Evolutionary conservation across 2,797 vertebrate genomes (phyloP), one percentile per base, ranked within the genome.

Genomic region (Myotis planiceps): DNA sequence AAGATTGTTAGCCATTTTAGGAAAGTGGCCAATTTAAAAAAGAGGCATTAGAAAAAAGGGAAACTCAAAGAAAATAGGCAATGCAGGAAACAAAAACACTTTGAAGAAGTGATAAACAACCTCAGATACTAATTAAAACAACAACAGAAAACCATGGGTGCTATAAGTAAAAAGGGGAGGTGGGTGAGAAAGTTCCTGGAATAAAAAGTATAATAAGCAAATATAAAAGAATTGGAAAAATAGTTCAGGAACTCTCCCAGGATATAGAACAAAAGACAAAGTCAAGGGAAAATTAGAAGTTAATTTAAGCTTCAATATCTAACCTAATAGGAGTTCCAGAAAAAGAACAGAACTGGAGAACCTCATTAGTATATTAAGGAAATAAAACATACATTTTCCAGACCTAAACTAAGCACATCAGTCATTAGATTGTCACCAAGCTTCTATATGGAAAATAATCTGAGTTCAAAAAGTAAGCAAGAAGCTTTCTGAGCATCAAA

Each of bases 231-330:
- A 58, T 49, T 75, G 55, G 37, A 29, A 74, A 86, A 78, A 60
- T 9, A 42, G n/a, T 74, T 76, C 21, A 66, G 34, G 21, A 66
- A n/a, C 58, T 85, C 25, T 93, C 21, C 6, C 4, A 53, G 27
- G 37, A 71, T 88, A n/a, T 63, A 86, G 74, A 87, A 80, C 76
- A 69, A 60, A 86, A 87, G 37, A 71, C 63, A 88, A 66, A 94
- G 45, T 74, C 60, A 25, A 63, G 71, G 69, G 45, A 60, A 69
- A 72, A 71, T 53, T 74, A 71, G n/a, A 91, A 10, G 42, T 79
- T 84, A 63, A 80, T 53, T 16, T 66, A 47, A 87, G 29, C n/a
- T 68, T 78, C 12, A 79, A 1, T 63, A 60, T 93, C 49, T 93
- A 87, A 80, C 39, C 10, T 68, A 42, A 25, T 5, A 75, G n/a